Base-by-base conservation (phyloP, 2,888 invertebrate genomes). In the Tillus elongatus region DNA sequence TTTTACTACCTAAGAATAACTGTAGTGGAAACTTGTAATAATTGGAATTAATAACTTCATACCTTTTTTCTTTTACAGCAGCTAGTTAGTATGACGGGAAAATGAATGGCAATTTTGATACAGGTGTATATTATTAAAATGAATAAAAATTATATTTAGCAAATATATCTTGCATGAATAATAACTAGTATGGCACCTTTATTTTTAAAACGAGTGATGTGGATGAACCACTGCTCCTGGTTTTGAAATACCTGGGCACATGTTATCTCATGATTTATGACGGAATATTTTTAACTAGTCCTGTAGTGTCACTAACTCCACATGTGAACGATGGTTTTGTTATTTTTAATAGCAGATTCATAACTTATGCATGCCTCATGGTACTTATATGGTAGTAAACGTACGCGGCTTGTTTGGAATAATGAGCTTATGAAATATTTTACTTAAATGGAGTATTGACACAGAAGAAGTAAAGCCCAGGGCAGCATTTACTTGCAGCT, bases 241-340 rank as follows among this genome's bases (percentile, higher is more conserved):
- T 57, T 56, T 59, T 58, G 59, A 57, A 58, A 59, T 58, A 56
- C 57, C 56, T 57, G 54, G 47, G 48, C 54, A 52, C 51, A 55
- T 52, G 56, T 57, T 60, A 58, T 57, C 57, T 54, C 33, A 45
- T 60, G 60, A 60, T 60, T 58, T 51, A 60, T 56, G 50, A 40
- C 40, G 35, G 51, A 54, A 54, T 58, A 58, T 60, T 60, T 58
- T 58, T 57, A 60, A 60, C 58, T 56, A 51, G 54, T 53, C 53
- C 49, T 50, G 52, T 50, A 56, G 51, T 44, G 42, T 19, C 6
- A 19, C 24, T 19, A 8, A n/a, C 6, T 19, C 6, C 24, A 19
- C n/a, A n/a, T 19, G 24, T 19, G n/a, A 19, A n/a, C n/a, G 24
- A 19, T n/a, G n/a, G n/a, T n/a, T n/a, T n/a, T n/a, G n/a, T n/a